Conservation (phyloP, 2,888 invertebrate genomes). For the Parapristionchus giblindavisi region DNA sequence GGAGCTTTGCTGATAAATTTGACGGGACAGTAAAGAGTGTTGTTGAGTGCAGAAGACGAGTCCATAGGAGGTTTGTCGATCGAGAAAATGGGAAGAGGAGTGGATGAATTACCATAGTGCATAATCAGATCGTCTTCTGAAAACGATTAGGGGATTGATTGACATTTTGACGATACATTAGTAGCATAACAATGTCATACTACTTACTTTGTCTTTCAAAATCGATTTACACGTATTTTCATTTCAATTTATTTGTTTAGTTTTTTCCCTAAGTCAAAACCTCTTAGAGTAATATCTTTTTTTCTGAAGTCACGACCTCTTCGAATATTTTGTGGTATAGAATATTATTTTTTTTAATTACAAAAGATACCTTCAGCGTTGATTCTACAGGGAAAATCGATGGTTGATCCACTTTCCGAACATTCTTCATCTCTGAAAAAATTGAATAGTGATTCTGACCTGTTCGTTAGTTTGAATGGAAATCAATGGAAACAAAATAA, state of each 20-base stretch:
- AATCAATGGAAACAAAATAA: no score
- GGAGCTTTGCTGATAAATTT: conserved; percentile 57
- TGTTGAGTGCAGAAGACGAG: conserved; percentile 53
- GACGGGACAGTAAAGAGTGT: conserved; percentile 59
- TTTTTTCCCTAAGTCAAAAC: no score
- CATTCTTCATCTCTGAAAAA: conserved; percentile 19
- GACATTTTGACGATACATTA: no score
- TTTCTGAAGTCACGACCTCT: neutral
- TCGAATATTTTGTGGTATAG: no score
- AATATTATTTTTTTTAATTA: neutral
- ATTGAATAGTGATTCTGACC: neutral
- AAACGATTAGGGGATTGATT: neutral
- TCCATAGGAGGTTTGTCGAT: conserved; percentile 59
- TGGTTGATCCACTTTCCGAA: conserved; percentile 24
- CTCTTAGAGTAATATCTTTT: neutral
- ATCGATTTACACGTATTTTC: no score
- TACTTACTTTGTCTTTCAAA: no score
- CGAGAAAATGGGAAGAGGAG: conserved; percentile 52
- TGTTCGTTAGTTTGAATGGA: no score
- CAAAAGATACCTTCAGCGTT: conserved; percentile 15
- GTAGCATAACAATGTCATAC: no score
- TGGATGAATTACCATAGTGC: conserved; percentile 43
- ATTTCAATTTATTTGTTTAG: no score
- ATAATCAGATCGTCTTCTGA: conserved; percentile 40
- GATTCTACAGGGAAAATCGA: conserved; percentile 32